A percentile compares a stretch with the other conserved stretches of the same genome.
phyloP scores from a whole-genome alignment of 2,888 invertebrate genomes.

The Apocheima hispidaria region DNA sequence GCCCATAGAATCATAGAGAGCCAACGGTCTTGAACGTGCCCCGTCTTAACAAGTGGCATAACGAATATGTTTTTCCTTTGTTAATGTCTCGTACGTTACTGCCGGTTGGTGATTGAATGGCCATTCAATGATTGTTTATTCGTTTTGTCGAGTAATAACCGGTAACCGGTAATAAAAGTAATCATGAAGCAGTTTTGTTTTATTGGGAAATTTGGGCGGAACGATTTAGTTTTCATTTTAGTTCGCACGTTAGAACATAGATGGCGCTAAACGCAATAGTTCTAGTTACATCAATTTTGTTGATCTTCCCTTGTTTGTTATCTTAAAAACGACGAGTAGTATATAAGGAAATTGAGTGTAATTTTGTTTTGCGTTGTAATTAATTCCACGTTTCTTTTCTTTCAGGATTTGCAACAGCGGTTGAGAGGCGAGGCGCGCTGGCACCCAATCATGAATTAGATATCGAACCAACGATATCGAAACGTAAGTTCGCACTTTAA shows the following conservation, averaged over 20 bases:
- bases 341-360: not conserved
- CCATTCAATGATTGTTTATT: conserved; percentile 21
- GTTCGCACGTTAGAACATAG: conserved; percentile 17
- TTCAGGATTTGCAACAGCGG: conserved; percentile 35
- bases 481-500: conserved; percentile 64
- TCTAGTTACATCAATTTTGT: not conserved
- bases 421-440: conserved; percentile 61
- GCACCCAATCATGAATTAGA: conserved; percentile 79
- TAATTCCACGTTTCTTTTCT: conserved; percentile 16
- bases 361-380: not conserved
- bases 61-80: conserved; percentile 31
- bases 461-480: conserved; percentile 84
- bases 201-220: not conserved
- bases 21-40: conserved; percentile 37
- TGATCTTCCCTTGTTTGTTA: no score
- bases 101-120: conserved; percentile 30
- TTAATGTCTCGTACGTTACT: conserved; percentile 32
- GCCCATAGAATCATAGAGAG: conserved; percentile 19
- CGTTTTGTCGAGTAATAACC: conserved; percentile 17
- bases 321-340: no score
- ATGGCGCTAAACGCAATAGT: conserved; percentile 22
- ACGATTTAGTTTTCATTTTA: not conserved
- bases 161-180: conserved; percentile 12
- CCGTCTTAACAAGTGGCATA: conserved; percentile 17
- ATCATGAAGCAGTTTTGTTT: not conserved